Base-by-base conservation (phyloP, 2,113 vertebrate species). In the Calonectris borealis region DNA sequence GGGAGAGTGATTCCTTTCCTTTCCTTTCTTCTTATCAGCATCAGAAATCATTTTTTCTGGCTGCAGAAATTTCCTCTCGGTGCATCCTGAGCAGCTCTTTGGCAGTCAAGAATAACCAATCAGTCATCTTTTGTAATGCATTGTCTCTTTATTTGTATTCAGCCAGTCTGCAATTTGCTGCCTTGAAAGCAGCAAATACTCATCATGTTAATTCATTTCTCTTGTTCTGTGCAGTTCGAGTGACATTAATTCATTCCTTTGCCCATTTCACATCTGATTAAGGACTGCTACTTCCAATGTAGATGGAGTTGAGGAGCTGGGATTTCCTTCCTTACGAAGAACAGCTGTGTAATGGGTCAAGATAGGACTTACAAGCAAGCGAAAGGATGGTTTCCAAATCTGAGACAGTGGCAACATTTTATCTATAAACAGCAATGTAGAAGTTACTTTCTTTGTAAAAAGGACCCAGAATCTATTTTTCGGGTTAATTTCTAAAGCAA, bases 201-300 rank as follows among this genome's bases (percentile, higher is more conserved):
- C 79, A 78, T 70, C 48, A 64, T 49, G 64, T 75, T 93, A 88
- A 93, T 83, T 78, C 5, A 68, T 91, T 79, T 90, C 49, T 84
- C 75, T 48, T 69, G 34, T 76, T 95, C 34, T 86, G 18, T 91
- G 61, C 51, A 40, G 40, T 68, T 90, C 17, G 12, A 77, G 72
- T 96, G 96, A 75, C 55, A 71, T 93, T 61, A 90, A 92, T 96
- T 66, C 49, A 80, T 90, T 85, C 61, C 36, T 92, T 93, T 97
- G 80, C 68, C 77, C 40, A 11, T 46, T 54, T 77, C 62, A 69
- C 24, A 20, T 76, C 75, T 94, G 89, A 93, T 90, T 90, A 86
- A 83, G 68, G 76, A 38, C 57, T 81, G 58, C 36, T 86, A 58
- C 57, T 81, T 95, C 49, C 84, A 72, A 20, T 25, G 54, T 1